These are phyloP conservation scores for Phyllostomus discolor DNA, from an alignment of 2,113 vertebrate species.

Conservation along the genomic window DNA sequence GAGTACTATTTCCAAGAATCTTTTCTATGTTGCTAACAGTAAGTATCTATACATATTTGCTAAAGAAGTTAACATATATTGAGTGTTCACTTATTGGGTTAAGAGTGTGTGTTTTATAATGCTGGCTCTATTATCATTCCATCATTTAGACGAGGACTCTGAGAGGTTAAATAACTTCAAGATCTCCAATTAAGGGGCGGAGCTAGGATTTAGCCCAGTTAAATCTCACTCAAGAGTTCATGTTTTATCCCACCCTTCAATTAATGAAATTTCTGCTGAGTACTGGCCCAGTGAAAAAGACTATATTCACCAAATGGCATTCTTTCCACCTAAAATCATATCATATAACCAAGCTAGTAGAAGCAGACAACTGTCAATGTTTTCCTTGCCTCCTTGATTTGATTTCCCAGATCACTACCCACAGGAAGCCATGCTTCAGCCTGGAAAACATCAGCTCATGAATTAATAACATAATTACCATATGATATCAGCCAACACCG, in stretches of 20 bases:
- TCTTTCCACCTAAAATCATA: neutral
- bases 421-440: constrained; percentile 46
- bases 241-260: neutral
- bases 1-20: neutral
- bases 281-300: neutral
- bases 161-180: neutral
- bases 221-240: neutral
- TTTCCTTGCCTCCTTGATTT: constrained; percentile 29
- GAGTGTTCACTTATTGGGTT: neutral
- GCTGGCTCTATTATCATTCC: neutral
- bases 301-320: neutral
- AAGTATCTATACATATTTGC: neutral
- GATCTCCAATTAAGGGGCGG: neutral
- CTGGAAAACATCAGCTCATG: constrained; percentile 64
- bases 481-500: constrained; percentile 28
- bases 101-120: neutral
- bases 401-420: constrained; percentile 56
- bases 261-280: constrained; percentile 2
- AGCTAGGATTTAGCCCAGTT: neutral
- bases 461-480: constrained; percentile 68
- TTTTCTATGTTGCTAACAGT: neutral
- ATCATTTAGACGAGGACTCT: neutral
- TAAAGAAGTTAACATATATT: neutral
- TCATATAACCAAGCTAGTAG: neutral
- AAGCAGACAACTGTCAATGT: constrained; percentile 33